Base-by-base conservation (phyloP, 30 jellyfish, hydroid and myxozoan genomes). In the Turritopsis dohrnii region DNA sequence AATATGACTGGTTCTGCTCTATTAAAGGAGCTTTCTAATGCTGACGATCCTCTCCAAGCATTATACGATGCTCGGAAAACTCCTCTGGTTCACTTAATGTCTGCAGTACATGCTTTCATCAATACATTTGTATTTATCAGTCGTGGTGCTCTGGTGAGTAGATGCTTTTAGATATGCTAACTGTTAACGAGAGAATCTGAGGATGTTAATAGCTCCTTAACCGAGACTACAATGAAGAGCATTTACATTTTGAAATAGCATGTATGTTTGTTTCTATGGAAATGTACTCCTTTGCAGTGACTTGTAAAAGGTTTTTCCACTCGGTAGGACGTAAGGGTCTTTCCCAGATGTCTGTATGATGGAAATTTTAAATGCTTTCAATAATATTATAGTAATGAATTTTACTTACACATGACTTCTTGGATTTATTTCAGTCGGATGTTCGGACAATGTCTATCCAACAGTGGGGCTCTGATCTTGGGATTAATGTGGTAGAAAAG, bases 401-500 rank as follows among this genome's bases (percentile, higher is more conserved):
- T 19, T 1, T 52, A 26, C 54, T 0, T 30, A 4, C 31, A 16
- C 28, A n/a, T 80, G 13, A 31, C 27, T 53, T 29, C 24, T 20
- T 60, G 54, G 66, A 20, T 66, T 27, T 20, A 21, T 22, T 81
- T 28, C 53, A 93, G 98, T 79, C 96, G 60, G 96, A 93, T 66
- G 93, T 88, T 54, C 96, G 96, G 24, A 76, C 84, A 75, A 93
- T 88, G 98, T 93, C 98, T 7, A 30, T 87, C 29, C 87, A 88
- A 73, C 95, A 93, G 72, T 93, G 98, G 98, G 96, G 98, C 80
- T 82, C 96, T 16, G 98, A 93, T 26, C 91, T 93, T 71, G 98
- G 98, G 18, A 83, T 54, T 83, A 52, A 75, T 79, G 98, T 93
- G 20, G 83, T 93, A 72, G 86, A 87, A 53, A 93, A 93, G 74